Evolutionary conservation across 92 coral and sea anemone genomes (phyloP).

Genomic region (Siderastrea radians): DNA sequence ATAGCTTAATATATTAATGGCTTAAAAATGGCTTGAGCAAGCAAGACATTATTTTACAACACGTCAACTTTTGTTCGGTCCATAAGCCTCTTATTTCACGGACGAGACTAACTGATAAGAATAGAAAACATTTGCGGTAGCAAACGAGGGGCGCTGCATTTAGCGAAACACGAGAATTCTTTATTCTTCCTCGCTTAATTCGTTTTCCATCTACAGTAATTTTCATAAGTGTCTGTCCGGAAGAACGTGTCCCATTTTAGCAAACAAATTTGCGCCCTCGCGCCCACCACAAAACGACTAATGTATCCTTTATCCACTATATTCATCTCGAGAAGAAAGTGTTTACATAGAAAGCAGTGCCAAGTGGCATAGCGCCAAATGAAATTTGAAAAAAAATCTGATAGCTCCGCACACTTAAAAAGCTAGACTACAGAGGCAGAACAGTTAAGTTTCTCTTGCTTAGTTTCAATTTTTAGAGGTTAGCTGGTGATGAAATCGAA

Average conservation of each 20-base stretch:
- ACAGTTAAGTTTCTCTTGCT: neutral
- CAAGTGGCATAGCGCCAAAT: constrained; percentile 37
- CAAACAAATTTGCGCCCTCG: constrained; percentile 55
- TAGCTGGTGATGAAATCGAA: neutral
- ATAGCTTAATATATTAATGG: constrained; percentile 43
- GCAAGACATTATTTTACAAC: constrained; percentile 18
- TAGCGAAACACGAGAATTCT: constrained; percentile 13
- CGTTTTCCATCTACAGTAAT: constrained; percentile 24
- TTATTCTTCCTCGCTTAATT: neutral
- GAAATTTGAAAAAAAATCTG: neutral
- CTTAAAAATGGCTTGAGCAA: constrained; percentile 28
- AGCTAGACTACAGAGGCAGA: neutral
- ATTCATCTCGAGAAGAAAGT: constrained; percentile 38
- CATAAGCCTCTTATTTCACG: constrained; percentile 27
- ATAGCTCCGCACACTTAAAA: neutral
- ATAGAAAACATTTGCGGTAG: neutral
- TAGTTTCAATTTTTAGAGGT: neutral
- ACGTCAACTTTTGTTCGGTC: neutral
- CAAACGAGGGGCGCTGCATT: neutral
- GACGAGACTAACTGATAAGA: constrained; percentile 12
- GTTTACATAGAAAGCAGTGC: constrained; percentile 42
- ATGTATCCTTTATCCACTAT: constrained; percentile 55
- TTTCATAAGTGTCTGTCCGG: constrained; percentile 25
- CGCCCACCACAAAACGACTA: constrained; percentile 60
- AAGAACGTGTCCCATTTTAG: constrained; percentile 35